A percentile compares a stretch with the other conserved stretches of the same genome.
These are phyloP conservation scores for Trinectes maculatus DNA, from an alignment of 2,113 vertebrate genomes.

Conservation along the genomic window DNA sequence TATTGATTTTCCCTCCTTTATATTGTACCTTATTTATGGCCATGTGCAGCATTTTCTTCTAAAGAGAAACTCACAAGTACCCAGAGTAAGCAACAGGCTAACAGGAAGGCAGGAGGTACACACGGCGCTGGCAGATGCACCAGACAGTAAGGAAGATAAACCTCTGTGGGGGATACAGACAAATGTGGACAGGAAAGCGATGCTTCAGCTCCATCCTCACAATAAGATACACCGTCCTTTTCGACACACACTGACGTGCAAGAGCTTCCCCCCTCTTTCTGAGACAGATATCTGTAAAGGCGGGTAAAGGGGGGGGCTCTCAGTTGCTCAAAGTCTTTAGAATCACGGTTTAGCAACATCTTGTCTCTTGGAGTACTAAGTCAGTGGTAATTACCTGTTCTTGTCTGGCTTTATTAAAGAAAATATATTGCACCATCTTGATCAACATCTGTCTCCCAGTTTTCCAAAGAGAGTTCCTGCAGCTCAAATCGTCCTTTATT, in stretches of 20 bases:
- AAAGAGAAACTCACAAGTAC: constrained; percentile 20
- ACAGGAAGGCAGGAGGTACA: constrained; percentile 26
- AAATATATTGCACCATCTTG: constrained; percentile 28
- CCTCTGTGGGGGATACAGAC: constrained; percentile 37
- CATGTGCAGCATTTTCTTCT: constrained; percentile 28
- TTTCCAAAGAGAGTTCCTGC: constrained; percentile 39
- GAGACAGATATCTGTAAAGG: constrained; percentile 51
- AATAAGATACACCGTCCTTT: constrained; percentile 44
- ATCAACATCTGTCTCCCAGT: constrained; percentile 52
- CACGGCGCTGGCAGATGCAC: constrained; percentile 47
- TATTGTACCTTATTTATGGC: constrained; percentile 80
- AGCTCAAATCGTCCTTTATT: constrained; percentile 40
- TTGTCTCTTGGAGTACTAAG: constrained; percentile 59
- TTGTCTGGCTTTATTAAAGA: constrained; percentile 54
- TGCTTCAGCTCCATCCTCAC: constrained; percentile 23
- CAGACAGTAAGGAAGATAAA: constrained; percentile 54
- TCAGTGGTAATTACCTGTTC: constrained; percentile 50
- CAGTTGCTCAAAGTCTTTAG: constrained; percentile 22
- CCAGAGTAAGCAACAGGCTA: constrained; percentile 41
- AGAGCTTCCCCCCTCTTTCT: constrained; percentile 28
- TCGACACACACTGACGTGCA: constrained; percentile 38
- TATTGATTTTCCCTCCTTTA: constrained; percentile 80
- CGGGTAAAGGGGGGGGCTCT: not conserved
- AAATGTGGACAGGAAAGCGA: constrained; percentile 44
- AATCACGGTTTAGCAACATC: constrained; percentile 52